Conservation (phyloP, 2,888 invertebrate genomes). For the Hypomecis atomaria region DNA sequence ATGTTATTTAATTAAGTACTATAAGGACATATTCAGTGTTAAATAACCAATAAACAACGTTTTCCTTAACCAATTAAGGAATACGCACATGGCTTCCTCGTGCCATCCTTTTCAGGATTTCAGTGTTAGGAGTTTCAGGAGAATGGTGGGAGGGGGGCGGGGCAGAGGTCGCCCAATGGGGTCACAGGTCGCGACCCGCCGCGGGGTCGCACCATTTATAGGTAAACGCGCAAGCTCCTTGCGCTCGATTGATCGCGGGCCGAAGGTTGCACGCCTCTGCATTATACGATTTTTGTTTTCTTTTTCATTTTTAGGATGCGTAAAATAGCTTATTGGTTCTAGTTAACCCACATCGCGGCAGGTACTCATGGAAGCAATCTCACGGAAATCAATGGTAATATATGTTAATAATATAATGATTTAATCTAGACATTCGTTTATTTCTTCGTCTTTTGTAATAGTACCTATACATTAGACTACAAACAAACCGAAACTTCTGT, state of each 20-base stretch:
- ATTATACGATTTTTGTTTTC: neutral
- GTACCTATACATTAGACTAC: no score
- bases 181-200: slow-evolving; percentile 79
- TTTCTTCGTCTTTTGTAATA: no score
- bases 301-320: no score
- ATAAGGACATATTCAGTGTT: neutral
- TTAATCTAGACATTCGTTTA: no score
- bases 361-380: no score
- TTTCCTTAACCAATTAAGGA: slow-evolving; percentile 33
- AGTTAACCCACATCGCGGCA: no score
- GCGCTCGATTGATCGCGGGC: slow-evolving; percentile 59
- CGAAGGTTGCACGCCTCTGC: slow-evolving; percentile 61
- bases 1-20: neutral
- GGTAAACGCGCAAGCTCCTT: slow-evolving; percentile 59
- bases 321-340: no score
- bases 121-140: slow-evolving; percentile 28
- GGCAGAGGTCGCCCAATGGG: slow-evolving; percentile 81
- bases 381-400: no score
- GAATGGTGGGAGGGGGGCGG: slow-evolving; percentile 71
- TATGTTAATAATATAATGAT: no score
- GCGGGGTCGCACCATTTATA: slow-evolving; percentile 45
- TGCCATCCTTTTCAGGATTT: slow-evolving; percentile 57
- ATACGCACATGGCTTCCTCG: slow-evolving; percentile 45
- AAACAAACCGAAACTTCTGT: no score
- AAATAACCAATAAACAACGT: slow-evolving; percentile 3